Base-by-base conservation (phyloP, 2,797 vertebrate species). In the Hybognathus amarus region DNA sequence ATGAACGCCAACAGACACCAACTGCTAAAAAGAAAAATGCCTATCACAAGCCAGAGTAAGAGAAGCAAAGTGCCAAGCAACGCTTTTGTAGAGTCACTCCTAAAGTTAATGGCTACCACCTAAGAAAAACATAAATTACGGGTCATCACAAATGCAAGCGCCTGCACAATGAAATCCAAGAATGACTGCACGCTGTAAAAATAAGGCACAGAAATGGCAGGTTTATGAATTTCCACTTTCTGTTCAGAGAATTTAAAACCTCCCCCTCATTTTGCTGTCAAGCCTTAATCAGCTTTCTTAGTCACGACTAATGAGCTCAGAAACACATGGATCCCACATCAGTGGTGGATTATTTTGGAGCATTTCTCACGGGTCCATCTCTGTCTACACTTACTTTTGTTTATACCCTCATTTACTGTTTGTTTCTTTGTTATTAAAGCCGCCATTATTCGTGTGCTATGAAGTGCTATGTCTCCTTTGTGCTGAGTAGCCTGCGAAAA, bases 251-350 rank as follows among this genome's bases (percentile, higher is more conserved):
- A 47, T 5, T 27, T 80, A 78, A 56, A 80, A 13, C 22, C 6
- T 20, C n/a, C 78, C 52, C 66, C 67, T 42, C 36, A 30, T 61
- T 80, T 80, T 59, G 33, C 64, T 13, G 66, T 40, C 36, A 70
- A 69, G 9, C 24, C 54, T n/a, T 61, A 80, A 80, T 80, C 79
- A 61, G 67, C 52, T 80, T 80, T 47, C 67, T 70, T 40, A 20
- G 24, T 70, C 78, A 69, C 17, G 6, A 69, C 50, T 56, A 80
- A 80, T 70, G 50, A 69, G 22, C 47, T 79, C 75, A 63, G 56
- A 63, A 64, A 63, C 17, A 45, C 56, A 77, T 30, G 54, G 42
- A 67, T 36, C 45, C 42, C 77, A 67, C 27, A 67, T 67, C n/a
- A 61, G 18, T 27, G 56, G 15, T 38, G 30, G n/a, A 80, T 27